A percentile compares a stretch with the other conserved stretches of the same genome.
These are phyloP conservation scores for Platycheirus rosarum DNA, from an alignment of 2,888 invertebrate species.

Conservation along the genomic window DNA sequence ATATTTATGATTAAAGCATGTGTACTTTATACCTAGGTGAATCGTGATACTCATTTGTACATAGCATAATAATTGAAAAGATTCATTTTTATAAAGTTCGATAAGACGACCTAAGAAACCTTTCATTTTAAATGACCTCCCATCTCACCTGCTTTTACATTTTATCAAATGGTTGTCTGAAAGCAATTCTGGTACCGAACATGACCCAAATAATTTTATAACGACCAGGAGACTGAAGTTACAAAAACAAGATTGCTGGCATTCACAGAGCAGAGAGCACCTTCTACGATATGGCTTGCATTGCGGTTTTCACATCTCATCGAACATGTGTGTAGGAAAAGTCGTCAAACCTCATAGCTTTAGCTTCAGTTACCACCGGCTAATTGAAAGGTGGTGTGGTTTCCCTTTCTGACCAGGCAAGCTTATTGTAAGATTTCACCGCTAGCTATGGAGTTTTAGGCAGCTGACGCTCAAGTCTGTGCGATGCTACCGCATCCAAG, in stretches of 20 bases:
- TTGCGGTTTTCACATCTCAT: constrained; percentile 58
- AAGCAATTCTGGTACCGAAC: constrained; percentile 6
- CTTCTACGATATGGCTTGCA: constrained; percentile 34
- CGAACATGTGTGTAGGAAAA: constrained; percentile 52
- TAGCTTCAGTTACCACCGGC: too few relatives aligned
- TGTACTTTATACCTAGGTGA: too few relatives aligned
- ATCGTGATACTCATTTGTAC: too few relatives aligned
- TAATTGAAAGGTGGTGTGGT: constrained; percentile 60
- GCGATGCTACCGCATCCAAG: constrained; percentile 9
- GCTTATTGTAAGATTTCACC: constrained; percentile 63
- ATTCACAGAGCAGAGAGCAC: constrained; percentile 30
- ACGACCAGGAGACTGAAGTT: constrained; percentile 38
- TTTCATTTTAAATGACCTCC: too few relatives aligned
- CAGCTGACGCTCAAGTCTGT: background rate
- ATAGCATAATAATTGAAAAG: too few relatives aligned
- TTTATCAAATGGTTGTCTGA: background rate
- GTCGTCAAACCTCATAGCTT: constrained; percentile 54
- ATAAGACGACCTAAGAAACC: too few relatives aligned
- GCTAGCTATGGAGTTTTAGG: constrained; percentile 42
- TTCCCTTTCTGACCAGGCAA: constrained; percentile 67
- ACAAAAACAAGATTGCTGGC: constrained; percentile 25
- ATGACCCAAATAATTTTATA: constrained; percentile 58
- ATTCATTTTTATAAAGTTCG: too few relatives aligned
- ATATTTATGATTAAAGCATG: too few relatives aligned
- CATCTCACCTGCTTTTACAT: too few relatives aligned